These are phyloP conservation scores for Gephyroberyx darwinii DNA, from an alignment of 2,797 vertebrate genomes.

Conservation along the genomic window DNA sequence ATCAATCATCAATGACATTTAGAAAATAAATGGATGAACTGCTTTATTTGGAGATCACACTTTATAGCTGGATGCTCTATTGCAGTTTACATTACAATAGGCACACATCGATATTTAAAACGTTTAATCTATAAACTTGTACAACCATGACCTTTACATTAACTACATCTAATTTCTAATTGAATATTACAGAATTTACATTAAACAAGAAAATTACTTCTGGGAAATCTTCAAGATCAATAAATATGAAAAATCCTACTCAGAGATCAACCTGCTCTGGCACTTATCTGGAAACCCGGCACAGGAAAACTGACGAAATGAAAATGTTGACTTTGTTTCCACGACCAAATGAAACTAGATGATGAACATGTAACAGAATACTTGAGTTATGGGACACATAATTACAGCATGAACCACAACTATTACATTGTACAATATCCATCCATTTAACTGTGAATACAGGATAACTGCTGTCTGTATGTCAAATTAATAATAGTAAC, in stretches of 20 bases:
- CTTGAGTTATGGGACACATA: slow-evolving; percentile 12
- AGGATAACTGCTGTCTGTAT: neutral
- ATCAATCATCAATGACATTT: neutral
- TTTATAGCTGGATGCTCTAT: neutral
- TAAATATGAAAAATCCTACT: slow-evolving; percentile 57
- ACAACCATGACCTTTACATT: slow-evolving; percentile 25
- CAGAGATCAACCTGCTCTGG: neutral
- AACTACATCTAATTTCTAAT: slow-evolving; percentile 13
- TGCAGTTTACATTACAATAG: neutral
- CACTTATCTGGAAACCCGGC: neutral
- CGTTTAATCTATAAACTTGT: slow-evolving; percentile 12
- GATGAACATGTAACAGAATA: slow-evolving; percentile 59
- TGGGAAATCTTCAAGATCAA: slow-evolving; percentile 30
- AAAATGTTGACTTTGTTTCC: slow-evolving; percentile 27
- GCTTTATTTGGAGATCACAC: neutral
- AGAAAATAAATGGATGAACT: too few species aligned
- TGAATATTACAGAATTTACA: slow-evolving; percentile 34
- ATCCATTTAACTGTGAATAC: slow-evolving; percentile 31
- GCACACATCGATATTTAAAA: slow-evolving; percentile 9
- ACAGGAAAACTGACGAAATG: slow-evolving; percentile 15
- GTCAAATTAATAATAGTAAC: neutral
- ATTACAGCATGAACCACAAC: slow-evolving; percentile 7
- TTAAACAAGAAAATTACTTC: too few species aligned
- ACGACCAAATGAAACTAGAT: slow-evolving; percentile 19
- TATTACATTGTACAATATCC: slow-evolving; percentile 12